phyloP scores from a whole-genome alignment of 2,113 vertebrate species.

The Etheostoma cragini region DNA sequence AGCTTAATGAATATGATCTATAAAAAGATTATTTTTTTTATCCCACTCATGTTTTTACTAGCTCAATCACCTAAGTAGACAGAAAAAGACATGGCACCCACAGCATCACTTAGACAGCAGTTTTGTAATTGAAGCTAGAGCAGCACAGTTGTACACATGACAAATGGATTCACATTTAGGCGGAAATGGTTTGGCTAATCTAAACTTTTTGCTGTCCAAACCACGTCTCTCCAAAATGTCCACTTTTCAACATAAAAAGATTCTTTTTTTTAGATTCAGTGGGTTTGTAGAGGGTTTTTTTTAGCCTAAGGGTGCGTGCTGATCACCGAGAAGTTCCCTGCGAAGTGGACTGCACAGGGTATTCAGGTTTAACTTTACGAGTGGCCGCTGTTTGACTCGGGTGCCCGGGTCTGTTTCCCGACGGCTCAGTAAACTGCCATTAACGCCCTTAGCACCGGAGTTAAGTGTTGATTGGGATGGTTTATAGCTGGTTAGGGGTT shows the following conservation, averaged over 20 bases:
- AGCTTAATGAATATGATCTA: background rate
- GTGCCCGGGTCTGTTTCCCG: too few species aligned
- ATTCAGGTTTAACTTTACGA: too few species aligned
- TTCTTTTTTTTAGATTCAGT: background rate
- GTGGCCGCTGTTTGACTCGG: too few species aligned
- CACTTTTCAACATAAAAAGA: background rate
- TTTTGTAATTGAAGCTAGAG: background rate
- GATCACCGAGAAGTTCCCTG: too few species aligned
- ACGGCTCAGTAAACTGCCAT: too few species aligned
- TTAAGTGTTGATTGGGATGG: too few species aligned
- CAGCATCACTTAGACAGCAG: background rate
- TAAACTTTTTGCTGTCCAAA: background rate
- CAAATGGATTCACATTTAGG: background rate
- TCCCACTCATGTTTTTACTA: too few species aligned
- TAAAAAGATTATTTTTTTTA: background rate
- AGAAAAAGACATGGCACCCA: background rate
- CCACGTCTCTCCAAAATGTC: background rate
- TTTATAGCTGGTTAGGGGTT: too few species aligned
- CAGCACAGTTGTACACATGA: background rate
- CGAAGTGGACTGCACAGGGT: too few species aligned
- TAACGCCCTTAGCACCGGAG: too few species aligned
- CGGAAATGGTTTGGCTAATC: background rate
- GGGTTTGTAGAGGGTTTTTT: too few species aligned
- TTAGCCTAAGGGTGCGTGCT: background rate
- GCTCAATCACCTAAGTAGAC: background rate